These are phyloP conservation scores for Ceramica pisi DNA, from an alignment of 2,888 invertebrate genomes.

Conservation along the genomic window DNA sequence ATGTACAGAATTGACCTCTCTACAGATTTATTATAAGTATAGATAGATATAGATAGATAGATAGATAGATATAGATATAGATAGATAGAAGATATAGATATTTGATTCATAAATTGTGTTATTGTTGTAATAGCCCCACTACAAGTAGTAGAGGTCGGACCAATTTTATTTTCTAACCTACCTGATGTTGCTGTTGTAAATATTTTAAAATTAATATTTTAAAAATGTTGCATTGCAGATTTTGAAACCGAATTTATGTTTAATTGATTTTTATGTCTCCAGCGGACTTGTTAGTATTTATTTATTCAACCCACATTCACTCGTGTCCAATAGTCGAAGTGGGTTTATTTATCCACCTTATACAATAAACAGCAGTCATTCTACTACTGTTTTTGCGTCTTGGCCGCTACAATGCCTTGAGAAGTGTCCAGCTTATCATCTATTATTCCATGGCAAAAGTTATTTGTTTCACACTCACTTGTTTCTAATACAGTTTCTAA, in stretches of 20 bases:
- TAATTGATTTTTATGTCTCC: slow-evolving; percentile 37
- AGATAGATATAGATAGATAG: no score
- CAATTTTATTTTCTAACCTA: slow-evolving; percentile 18
- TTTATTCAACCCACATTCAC: slow-evolving; percentile 52
- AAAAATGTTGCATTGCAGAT: slow-evolving; percentile 40
- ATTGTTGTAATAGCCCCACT: not conserved
- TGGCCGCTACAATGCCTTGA: not conserved
- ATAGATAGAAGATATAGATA: no score
- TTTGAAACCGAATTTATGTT: slow-evolving; percentile 33
- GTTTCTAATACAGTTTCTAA: slow-evolving; percentile 22
- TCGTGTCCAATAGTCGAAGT: slow-evolving; percentile 31
- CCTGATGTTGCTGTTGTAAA: slow-evolving; percentile 7
- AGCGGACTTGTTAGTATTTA: slow-evolving; percentile 48
- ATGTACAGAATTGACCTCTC: no score
- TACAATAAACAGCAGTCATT: slow-evolving; percentile 8
- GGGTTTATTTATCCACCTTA: slow-evolving; percentile 31
- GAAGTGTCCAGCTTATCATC: not conserved
- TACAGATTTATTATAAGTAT: no score
- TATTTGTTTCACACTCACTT: slow-evolving; percentile 33
- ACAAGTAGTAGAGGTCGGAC: no score
- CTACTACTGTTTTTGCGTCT: slow-evolving; percentile 4
- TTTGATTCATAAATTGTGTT: no score
- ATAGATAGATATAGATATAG: no score
- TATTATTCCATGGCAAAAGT: slow-evolving; percentile 15
- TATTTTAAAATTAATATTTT: slow-evolving; percentile 12